Conservation (phyloP, 2,113 vertebrate genomes). For the Zosterops borbonicus region DNA sequence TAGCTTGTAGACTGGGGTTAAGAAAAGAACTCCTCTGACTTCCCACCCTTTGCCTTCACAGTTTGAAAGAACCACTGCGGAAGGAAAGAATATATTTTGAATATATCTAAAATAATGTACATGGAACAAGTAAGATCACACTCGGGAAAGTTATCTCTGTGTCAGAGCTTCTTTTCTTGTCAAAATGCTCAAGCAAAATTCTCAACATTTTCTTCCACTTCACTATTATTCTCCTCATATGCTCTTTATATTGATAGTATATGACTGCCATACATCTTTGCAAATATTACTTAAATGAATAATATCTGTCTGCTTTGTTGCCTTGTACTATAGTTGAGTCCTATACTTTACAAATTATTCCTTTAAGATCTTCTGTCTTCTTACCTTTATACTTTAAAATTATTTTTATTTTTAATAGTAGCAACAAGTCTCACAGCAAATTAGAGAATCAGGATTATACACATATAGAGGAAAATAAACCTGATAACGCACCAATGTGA, state of each 20-base stretch:
- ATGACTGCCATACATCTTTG: neutral
- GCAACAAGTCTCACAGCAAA: neutral
- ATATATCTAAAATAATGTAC: neutral
- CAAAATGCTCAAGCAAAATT: neutral
- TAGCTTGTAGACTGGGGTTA: neutral
- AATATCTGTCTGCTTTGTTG: neutral
- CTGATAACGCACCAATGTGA: neutral
- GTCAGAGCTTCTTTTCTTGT: neutral
- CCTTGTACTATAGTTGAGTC: neutral
- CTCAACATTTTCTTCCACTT: neutral
- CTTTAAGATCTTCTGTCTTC: neutral
- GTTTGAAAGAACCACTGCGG: neutral
- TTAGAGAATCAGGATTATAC: neutral
- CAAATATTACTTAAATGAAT: neutral
- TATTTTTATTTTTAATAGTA: neutral
- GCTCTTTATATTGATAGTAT: neutral
- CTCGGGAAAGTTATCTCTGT: neutral
- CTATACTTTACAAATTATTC: neutral
- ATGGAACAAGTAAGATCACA: neutral
- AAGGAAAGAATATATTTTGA: neutral
- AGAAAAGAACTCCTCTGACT: neutral
- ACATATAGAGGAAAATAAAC: neutral
- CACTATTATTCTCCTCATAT: neutral
- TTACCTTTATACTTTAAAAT: neutral
- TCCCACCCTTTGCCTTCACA: neutral